These are phyloP conservation scores for Synchiropus splendidus DNA, from an alignment of 2,113 vertebrate species.

Conservation along the genomic window DNA sequence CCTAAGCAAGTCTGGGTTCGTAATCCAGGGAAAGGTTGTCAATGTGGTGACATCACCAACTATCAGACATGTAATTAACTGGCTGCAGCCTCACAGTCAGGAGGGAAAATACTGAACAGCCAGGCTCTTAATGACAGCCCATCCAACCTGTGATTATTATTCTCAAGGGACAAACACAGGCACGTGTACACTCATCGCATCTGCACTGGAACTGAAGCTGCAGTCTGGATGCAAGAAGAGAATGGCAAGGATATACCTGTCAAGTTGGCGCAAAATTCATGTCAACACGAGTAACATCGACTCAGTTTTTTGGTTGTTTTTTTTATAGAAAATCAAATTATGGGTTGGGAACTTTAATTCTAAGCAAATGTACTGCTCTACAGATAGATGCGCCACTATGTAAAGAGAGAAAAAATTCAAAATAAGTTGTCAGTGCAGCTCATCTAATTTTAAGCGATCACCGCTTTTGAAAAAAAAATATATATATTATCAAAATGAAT, in stretches of 20 bases:
- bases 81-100: slow-evolving; percentile 48
- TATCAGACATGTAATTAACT: slow-evolving; percentile 69
- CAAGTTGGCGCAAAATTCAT: not conserved
- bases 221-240: slow-evolving; percentile 4
- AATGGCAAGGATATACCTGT: too few relatives aligned
- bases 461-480: too few relatives aligned
- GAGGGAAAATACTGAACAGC: slow-evolving; percentile 38
- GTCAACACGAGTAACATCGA: too few relatives aligned
- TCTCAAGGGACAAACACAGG: slow-evolving; percentile 31
- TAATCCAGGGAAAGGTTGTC: slow-evolving; percentile 43
- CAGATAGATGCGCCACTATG: too few relatives aligned
- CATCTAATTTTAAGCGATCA: too few relatives aligned
- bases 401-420: too few relatives aligned
- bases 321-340: too few relatives aligned
- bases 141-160: slow-evolving; percentile 59
- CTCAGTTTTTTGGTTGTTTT: too few relatives aligned
- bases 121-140: slow-evolving; percentile 61
- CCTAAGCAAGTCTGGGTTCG: slow-evolving; percentile 23
- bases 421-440: too few relatives aligned
- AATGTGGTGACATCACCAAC: slow-evolving; percentile 62
- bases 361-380: too few relatives aligned
- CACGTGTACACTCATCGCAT: slow-evolving; percentile 6
- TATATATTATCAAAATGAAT: too few relatives aligned
- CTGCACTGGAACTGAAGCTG: not conserved
- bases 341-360: too few relatives aligned